A percentile compares a stretch with the other conserved stretches of the same genome.
phyloP scores from a whole-genome alignment of 2,888 invertebrate genomes.

The Leistus spinibarbis region DNA sequence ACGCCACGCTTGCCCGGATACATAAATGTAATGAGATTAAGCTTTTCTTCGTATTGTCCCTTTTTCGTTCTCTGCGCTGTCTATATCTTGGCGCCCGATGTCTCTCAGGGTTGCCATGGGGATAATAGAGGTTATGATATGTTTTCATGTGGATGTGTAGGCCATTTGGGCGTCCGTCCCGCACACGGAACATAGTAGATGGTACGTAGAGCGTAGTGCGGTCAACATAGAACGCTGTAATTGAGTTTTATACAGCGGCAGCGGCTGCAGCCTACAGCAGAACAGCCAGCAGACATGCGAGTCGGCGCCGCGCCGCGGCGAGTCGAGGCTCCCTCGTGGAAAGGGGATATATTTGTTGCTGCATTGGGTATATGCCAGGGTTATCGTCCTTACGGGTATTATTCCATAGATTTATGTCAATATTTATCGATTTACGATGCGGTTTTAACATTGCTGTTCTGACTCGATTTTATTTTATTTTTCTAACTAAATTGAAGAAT shows the following conservation, averaged over 20 bases:
- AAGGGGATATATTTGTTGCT: background rate
- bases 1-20: background rate
- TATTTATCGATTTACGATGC: background rate
- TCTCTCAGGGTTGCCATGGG: background rate
- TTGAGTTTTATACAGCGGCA: conserved; percentile 18
- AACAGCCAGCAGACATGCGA: background rate
- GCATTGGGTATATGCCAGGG: background rate
- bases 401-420: background rate
- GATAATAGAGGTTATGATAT: conserved; percentile 8
- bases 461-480: too few relatives aligned
- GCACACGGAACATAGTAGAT: background rate
- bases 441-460: background rate
- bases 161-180: background rate
- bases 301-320: background rate
- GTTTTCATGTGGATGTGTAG: background rate
- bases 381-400: background rate
- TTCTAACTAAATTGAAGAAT: too few relatives aligned
- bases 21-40: conserved; percentile 24
- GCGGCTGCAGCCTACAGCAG: background rate
- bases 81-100: background rate
- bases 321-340: background rate
- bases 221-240: conserved; percentile 17
- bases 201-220: conserved; percentile 12
- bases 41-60: background rate
- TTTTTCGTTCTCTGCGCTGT: background rate